Base-by-base conservation (phyloP, 2,888 invertebrate genomes). In the Byasa hedistus region DNA sequence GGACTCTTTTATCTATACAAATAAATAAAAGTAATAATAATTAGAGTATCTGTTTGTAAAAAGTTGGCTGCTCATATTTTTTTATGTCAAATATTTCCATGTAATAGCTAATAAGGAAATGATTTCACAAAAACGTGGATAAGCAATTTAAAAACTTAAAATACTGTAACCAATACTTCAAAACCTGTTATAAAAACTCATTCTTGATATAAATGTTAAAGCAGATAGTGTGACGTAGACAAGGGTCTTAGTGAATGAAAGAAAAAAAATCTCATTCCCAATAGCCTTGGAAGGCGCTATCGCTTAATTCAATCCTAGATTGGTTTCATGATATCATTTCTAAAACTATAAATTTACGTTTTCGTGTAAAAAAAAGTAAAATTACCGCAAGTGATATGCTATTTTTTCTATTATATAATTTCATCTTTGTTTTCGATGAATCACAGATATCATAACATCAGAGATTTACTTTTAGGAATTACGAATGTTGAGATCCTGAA, bases 201-300 rank as follows among this genome's bases (percentile, higher is more conserved):
- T 57, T 57, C 57, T 22, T 21, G 22, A 36, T 32, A 39, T 32
- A 57, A 36, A 57, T 12, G 22, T 32, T 32, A 19, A 57, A n/a
- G 32, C 19, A 32, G 32, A 57, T 27, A 57, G n/a, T 32, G n/a
- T 36, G 57, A 57, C 57, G 21, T 17, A 21, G 57, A 57, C 57
- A 57, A 57, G 57, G 57, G 57, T 57, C 56, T 56, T 57, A 36
- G 22, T 22, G 48, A 48, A 48, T 48, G 7, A 12, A 48, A n/a
- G 12, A 54, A 21, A 54, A 52, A 52, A 54, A 54, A 23, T 22
- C 22, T 54, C 23, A 54, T 23, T 54, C 23, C 23, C 21, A 23
- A 23, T 54, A 15, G 12, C 17, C 22, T 23, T 22, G 10, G 17
- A 23, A 23, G 12, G 19, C 56, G 56, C 27, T 56, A 27, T 56